phyloP scores from a whole-genome alignment of 2,888 invertebrate species.

The Athripsodes cinereus region DNA sequence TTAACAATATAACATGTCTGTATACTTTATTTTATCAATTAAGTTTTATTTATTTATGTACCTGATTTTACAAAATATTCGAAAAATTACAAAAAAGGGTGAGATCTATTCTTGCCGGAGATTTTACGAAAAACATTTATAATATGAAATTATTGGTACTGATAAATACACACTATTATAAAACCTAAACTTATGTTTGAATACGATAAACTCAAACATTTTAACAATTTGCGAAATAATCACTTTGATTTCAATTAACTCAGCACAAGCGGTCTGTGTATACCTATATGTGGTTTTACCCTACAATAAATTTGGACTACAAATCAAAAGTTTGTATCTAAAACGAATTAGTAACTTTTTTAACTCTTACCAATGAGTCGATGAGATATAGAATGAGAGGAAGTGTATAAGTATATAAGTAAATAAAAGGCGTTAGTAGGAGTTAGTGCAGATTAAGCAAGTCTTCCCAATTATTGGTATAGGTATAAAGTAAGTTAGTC shows the following conservation, averaged over 20 bases:
- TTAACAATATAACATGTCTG: no score
- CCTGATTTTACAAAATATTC: no score
- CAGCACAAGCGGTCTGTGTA: no score
- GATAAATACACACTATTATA: no score
- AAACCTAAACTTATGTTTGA: no score
- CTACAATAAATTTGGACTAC: conserved; percentile 1
- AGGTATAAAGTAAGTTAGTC: conserved; percentile 20
- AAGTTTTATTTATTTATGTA: no score
- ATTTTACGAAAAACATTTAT: no score
- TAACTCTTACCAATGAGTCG: neutral
- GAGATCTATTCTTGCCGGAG: no score
- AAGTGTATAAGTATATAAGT: neutral
- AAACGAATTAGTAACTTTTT: conserved; percentile 1
- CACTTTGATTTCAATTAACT: neutral
- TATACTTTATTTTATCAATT: no score
- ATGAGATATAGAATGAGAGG: neutral
- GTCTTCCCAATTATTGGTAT: conserved; percentile 20
- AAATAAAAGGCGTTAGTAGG: neutral
- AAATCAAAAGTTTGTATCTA: neutral
- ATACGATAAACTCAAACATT: neutral
- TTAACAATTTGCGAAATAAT: neutral
- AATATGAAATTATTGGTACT: no score
- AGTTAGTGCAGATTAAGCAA: conserved; percentile 18
- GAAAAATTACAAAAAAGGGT: no score
- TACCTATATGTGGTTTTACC: neutral